Evolutionary conservation across 2,888 invertebrate species (phyloP).

Genomic region (Leptopilina myrica): DNA sequence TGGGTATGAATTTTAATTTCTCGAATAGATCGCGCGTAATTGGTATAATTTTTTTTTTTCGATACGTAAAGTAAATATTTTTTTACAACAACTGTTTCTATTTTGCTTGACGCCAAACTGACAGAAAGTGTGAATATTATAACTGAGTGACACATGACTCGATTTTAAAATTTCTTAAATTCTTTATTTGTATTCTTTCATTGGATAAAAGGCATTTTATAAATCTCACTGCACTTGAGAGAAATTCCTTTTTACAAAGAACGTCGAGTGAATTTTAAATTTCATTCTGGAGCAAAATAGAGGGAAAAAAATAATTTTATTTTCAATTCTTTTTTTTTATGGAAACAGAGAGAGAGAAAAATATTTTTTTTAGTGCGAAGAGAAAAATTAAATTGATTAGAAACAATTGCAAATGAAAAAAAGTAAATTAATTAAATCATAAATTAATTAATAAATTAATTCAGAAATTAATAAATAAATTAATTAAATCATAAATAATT

Average conservation of each 20-base stretch:
- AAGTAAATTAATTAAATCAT: too few relatives aligned
- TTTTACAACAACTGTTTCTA: not conserved
- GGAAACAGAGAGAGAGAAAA: too few relatives aligned
- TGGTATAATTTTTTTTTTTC: not conserved
- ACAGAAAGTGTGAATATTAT: constrained; percentile 23
- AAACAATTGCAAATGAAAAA: too few relatives aligned
- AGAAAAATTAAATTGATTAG: too few relatives aligned
- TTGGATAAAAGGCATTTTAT: not conserved
- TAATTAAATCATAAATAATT: too few relatives aligned
- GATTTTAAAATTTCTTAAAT: not conserved
- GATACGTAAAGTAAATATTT: constrained; percentile 1
- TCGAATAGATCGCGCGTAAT: too few relatives aligned
- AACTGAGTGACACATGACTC: constrained; percentile 3
- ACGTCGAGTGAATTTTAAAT: not conserved
- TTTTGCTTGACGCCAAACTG: not conserved
- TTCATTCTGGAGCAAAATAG: not conserved
- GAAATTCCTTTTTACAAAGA: constrained; percentile 2
- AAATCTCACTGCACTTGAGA: constrained; percentile 22
- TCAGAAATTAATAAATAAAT: too few relatives aligned
- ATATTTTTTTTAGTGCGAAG: too few relatives aligned
- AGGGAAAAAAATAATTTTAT: not conserved
- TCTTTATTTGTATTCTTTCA: constrained; percentile 16
- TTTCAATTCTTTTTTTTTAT: too few relatives aligned
- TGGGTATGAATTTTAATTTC: too few relatives aligned
- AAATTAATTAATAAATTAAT: too few relatives aligned